These are phyloP conservation scores for Prunella himalayana DNA, from an alignment of 2,113 vertebrate genomes.

Conservation along the genomic window DNA sequence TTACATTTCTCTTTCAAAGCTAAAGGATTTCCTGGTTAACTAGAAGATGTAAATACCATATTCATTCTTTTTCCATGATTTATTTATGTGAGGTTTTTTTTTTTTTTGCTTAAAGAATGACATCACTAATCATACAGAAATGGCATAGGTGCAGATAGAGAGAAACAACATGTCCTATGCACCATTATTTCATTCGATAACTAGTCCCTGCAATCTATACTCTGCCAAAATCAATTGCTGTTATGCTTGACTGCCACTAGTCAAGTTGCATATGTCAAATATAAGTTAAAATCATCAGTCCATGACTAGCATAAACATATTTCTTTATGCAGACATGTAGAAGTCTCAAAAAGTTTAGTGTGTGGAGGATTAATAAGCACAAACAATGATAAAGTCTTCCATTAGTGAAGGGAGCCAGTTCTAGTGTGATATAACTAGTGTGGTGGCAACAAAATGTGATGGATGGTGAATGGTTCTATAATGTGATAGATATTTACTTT, in stretches of 20 bases:
- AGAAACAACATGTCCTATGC: neutral
- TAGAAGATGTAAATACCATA: neutral
- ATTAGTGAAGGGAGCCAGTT: neutral
- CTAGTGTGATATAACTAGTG: neutral
- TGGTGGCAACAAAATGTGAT: neutral
- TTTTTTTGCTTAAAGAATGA: neutral
- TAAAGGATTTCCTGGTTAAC: neutral
- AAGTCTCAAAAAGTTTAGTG: neutral
- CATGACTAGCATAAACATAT: neutral
- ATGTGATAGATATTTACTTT: neutral
- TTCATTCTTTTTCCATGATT: neutral
- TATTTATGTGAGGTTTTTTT: neutral
- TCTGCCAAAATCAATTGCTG: neutral
- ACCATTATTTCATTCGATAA: neutral
- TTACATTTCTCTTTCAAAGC: neutral
- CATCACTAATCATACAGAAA: neutral
- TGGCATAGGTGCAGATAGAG: neutral
- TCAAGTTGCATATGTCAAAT: neutral
- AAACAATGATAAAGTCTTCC: neutral
- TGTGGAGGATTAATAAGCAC: neutral
- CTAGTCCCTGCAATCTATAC: neutral
- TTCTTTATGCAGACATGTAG: neutral
- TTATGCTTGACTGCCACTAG: neutral
- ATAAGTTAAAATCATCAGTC: neutral
- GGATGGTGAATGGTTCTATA: neutral